phyloP scores from a whole-genome alignment of 2,888 invertebrate genomes.

The Chydorus sphaericus region DNA sequence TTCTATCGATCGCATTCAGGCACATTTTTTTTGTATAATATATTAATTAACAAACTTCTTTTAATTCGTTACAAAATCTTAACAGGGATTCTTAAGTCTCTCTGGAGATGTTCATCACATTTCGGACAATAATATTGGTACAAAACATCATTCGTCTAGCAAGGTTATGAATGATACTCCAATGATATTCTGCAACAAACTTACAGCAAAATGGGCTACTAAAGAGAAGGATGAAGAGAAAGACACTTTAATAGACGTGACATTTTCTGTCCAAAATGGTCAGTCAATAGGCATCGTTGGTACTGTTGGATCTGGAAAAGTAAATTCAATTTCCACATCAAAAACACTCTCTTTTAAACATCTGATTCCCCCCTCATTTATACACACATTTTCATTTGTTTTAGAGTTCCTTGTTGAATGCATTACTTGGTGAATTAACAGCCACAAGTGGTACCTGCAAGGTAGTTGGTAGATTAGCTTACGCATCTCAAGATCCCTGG shows the following conservation, averaged over 20 bases:
- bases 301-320: conserved; percentile 60
- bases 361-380: background rate
- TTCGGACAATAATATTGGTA: too few species aligned
- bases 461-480: conserved; percentile 32
- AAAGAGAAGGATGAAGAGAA: too few species aligned
- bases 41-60: too few species aligned
- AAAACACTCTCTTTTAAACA: too few species aligned
- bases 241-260: conserved; percentile 7
- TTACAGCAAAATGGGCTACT: conserved; percentile 11
- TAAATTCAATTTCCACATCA: conserved; percentile 24
- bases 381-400: too few species aligned
- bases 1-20: conserved; percentile 50
- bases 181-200: too few species aligned
- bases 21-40: too few species aligned
- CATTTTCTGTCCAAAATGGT: background rate
- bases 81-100: too few species aligned
- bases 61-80: too few species aligned
- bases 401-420: conserved; percentile 21
- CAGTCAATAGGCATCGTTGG: conserved; percentile 50
- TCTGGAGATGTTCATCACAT: too few species aligned
- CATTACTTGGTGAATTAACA: conserved; percentile 34
- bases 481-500: conserved; percentile 55
- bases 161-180: too few species aligned
- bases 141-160: too few species aligned
- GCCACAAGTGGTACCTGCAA: conserved; percentile 27